A percentile compares a stretch with the other conserved stretches of the same genome.
phyloP scores from a whole-genome alignment of 2,888 invertebrate species.

The Philereme transversata region DNA sequence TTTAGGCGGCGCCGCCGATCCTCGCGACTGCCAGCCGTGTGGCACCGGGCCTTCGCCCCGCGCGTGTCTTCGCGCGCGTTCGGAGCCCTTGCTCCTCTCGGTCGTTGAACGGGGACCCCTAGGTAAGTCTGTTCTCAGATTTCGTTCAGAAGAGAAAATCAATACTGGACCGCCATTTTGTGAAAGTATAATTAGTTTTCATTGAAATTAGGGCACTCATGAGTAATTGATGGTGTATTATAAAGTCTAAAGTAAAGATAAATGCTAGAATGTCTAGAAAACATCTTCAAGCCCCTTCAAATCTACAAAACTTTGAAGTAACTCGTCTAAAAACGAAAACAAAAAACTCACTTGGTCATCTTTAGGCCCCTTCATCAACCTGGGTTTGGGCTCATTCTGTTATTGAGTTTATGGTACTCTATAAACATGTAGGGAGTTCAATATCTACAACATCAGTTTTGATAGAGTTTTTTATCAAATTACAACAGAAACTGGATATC shows the following conservation, averaged over 20 bases:
- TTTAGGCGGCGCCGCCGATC: slow-evolving; percentile 78
- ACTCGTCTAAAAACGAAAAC: no score
- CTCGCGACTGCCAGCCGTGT: slow-evolving; percentile 73
- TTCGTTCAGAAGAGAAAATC: slow-evolving; percentile 64
- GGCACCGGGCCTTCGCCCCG: slow-evolving; percentile 67
- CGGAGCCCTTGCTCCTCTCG: slow-evolving; percentile 78
- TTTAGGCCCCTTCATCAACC: no score
- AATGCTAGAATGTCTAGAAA: background rate
- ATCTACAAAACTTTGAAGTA: background rate
- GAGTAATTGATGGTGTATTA: slow-evolving; percentile 24
- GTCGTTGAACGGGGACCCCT: slow-evolving; percentile 59
- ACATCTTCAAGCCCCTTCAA: background rate
- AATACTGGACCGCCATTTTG: slow-evolving; percentile 74
- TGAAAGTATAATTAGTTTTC: slow-evolving; percentile 49
- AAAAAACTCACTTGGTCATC: no score
- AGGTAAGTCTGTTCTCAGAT: slow-evolving; percentile 70
- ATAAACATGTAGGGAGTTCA: no score
- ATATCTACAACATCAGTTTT: no score
- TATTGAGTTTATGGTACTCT: no score
- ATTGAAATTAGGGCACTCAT: slow-evolving; percentile 34
- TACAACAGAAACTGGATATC: no score
- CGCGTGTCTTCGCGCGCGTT: slow-evolving; percentile 77
- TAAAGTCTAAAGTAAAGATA: background rate
- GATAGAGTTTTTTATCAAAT: no score
- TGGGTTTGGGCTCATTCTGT: no score